phyloP scores from a whole-genome alignment of 2,797 vertebrate genomes.

The Hirundo rustica region DNA sequence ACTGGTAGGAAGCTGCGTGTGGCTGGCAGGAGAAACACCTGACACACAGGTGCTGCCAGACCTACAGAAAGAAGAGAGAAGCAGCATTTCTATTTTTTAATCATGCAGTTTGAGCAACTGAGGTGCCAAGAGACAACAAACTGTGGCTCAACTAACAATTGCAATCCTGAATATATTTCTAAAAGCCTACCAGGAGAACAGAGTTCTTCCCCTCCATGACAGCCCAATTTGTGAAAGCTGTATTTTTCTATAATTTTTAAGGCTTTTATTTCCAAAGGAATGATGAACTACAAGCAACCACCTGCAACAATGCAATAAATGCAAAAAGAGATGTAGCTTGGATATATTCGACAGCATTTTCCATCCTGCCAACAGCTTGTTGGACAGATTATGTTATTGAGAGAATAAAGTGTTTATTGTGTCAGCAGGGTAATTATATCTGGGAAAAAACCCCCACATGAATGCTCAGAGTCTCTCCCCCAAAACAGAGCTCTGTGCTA shows the following conservation, averaged over 20 bases:
- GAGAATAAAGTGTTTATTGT: constrained; percentile 22
- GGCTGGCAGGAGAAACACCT: not conserved
- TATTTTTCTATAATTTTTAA: not conserved
- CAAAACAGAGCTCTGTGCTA: not conserved
- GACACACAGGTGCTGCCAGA: not conserved
- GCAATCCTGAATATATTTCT: not conserved
- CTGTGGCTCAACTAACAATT: not conserved
- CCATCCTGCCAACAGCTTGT: not conserved
- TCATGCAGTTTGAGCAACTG: not conserved
- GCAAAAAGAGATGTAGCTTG: not conserved
- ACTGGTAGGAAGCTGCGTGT: not conserved
- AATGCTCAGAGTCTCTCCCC: not conserved
- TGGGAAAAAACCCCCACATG: not conserved
- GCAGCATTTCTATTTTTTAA: not conserved
- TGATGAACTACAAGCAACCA: not conserved
- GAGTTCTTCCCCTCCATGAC: fast-evolving
- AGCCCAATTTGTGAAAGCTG: not conserved
- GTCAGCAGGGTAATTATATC: constrained; percentile 11
- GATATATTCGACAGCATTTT: not conserved
- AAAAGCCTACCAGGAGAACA: not conserved
- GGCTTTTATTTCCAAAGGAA: not conserved
- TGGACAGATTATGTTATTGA: not conserved
- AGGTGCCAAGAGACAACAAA: not conserved
- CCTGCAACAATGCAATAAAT: not conserved
- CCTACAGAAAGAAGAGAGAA: not conserved